Evolutionary conservation across 2,113 vertebrate species (phyloP).

Genomic region (Otocyon megalotis): DNA sequence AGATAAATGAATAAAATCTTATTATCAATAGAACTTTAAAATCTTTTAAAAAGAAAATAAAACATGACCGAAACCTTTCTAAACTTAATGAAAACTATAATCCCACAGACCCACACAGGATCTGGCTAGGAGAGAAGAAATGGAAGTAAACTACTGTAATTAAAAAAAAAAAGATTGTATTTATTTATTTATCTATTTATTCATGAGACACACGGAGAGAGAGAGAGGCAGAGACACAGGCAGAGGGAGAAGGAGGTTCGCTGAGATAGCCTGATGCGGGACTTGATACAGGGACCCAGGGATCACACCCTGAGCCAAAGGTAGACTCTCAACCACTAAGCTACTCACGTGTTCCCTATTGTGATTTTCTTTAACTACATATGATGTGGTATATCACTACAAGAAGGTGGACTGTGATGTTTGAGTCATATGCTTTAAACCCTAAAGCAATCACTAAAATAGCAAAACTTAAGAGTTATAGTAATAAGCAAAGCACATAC

Average conservation of each 20-base stretch:
- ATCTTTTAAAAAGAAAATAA: background rate
- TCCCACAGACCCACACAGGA: background rate
- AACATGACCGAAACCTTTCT: background rate
- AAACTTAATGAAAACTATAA: background rate
- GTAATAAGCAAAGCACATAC: background rate
- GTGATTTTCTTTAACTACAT: background rate
- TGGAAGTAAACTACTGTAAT: background rate
- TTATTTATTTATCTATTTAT: too few species aligned
- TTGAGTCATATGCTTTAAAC: background rate
- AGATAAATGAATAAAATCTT: background rate
- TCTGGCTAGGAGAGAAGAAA: background rate
- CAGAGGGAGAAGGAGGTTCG: too few species aligned
- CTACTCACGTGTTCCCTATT: too few species aligned
- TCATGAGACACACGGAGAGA: too few species aligned
- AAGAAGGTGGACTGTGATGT: background rate
- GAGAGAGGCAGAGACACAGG: too few species aligned
- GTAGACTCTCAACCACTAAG: too few species aligned
- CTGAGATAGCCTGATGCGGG: too few species aligned
- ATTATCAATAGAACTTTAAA: too few species aligned
- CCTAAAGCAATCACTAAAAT: background rate
- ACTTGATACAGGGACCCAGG: too few species aligned
- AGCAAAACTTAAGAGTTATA: background rate
- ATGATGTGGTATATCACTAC: background rate
- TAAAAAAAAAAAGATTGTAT: too few species aligned
- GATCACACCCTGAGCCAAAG: too few species aligned